Percentiles rank a stretch among this genome's conserved stretches.
Conservation (phyloP, 2,113 vertebrate genomes). For the Nothobranchius furzeri region DNA sequence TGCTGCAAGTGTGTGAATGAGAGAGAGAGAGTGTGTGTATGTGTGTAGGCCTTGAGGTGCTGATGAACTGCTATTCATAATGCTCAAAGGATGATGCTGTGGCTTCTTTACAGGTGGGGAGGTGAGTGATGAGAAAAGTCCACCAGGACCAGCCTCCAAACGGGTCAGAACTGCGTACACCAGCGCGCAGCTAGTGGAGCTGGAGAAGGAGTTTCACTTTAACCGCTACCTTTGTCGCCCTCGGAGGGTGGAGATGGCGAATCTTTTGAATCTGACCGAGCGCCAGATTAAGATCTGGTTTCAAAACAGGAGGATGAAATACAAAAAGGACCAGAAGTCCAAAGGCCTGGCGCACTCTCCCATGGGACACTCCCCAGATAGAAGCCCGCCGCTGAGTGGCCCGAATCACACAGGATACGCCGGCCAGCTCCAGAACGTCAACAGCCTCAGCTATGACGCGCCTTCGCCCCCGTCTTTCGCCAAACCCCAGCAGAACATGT, state of each 20-base stretch:
- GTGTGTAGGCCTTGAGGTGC: conserved; percentile 26
- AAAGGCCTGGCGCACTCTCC: conserved; percentile 98
- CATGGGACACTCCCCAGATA: conserved; percentile 94
- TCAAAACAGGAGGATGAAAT: conserved; percentile 99
- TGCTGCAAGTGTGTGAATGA: conserved; percentile 9
- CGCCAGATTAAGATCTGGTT: conserved; percentile 99
- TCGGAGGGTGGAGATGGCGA: conserved; percentile 97
- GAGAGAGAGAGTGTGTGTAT: conserved; percentile 14
- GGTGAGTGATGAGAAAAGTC: conserved; percentile 96
- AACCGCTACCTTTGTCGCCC: conserved; percentile 97
- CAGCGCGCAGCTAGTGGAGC: conserved; percentile 95
- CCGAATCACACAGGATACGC: conserved; percentile 93
- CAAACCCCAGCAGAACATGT: conserved; percentile 98
- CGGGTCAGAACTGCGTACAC: conserved; percentile 97
- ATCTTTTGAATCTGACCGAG: conserved; percentile 96
- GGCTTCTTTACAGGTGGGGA: conserved; percentile 87
- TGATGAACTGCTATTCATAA: conserved; percentile 5
- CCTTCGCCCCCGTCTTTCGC: conserved; percentile 95
- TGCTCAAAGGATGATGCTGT: conserved; percentile 15
- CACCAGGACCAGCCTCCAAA: conserved; percentile 94
- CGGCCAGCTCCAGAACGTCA: conserved; percentile 90
- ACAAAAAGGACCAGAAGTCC: conserved; percentile 99
- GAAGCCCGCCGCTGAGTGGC: conserved; percentile 92
- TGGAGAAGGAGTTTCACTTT: conserved; percentile 99
- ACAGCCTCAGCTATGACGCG: conserved; percentile 92